Conservation (phyloP, 2,113 vertebrate species). For the Actenoides lindsayi region DNA sequence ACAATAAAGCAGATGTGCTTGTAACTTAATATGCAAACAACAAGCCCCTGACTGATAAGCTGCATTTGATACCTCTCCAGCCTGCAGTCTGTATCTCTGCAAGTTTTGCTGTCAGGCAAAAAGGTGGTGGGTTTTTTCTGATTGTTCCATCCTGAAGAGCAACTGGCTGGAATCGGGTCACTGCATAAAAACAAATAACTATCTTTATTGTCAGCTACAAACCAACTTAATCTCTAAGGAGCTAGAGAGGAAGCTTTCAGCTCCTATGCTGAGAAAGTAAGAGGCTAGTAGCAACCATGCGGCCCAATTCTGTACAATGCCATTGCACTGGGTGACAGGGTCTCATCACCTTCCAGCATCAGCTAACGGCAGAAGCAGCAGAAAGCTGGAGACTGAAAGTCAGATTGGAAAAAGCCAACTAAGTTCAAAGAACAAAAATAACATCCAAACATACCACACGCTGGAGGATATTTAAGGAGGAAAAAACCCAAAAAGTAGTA, state of each 20-base stretch:
- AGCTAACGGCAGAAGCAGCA: not conserved
- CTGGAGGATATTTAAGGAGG: not conserved
- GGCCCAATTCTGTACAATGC: not conserved
- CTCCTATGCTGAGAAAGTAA: not conserved
- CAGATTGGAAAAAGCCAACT: not conserved
- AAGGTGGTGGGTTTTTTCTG: not conserved
- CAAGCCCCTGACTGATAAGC: rapidly evolving
- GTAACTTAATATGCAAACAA: not conserved
- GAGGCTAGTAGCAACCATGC: not conserved
- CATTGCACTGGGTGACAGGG: not conserved
- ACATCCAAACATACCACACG: not conserved
- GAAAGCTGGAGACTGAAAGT: not conserved
- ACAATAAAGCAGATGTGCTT: not conserved
- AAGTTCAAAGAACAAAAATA: not conserved
- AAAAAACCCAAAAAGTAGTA: not conserved
- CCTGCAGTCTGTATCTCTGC: slow-evolving; percentile 8
- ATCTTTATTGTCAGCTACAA: not conserved
- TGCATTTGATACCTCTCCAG: slow-evolving; percentile 51
- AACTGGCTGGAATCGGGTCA: not conserved
- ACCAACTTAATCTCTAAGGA: not conserved
- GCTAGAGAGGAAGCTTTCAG: not conserved
- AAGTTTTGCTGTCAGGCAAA: slow-evolving; percentile 8
- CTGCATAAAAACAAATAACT: slow-evolving; percentile 20
- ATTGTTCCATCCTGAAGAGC: not conserved
- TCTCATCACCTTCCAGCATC: not conserved